Evolutionary conservation across 1,140 invertebrate species (phyloP), one percentile per base, ranked within the genome.

Genomic region (Mizuhopecten yessoensis): DNA sequence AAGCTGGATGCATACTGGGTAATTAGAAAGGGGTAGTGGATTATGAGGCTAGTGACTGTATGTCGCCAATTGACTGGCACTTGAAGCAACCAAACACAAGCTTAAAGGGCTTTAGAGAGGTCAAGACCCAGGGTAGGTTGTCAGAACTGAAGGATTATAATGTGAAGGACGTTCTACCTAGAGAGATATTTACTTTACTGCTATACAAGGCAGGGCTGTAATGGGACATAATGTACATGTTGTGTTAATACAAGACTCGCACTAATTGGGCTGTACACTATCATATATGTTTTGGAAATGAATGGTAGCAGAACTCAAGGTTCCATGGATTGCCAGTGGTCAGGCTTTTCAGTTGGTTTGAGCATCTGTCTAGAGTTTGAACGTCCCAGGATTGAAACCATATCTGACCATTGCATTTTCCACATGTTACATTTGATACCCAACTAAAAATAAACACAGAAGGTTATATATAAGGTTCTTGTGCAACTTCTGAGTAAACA

Each of bases 101-200:
- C 57, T 75, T 75, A 17, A 45, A 75, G 57, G 57, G 57, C 9
- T 75, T 75, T 75, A 75, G 23, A 9, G 57, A 75, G 57, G 57
- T 75, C 57, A 45, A 45, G 42, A 45, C 42, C n/a, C 57, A 75
- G 57, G n/a, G 57, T n/a, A 75, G 57, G 57, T 75, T 75, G 57
- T 75, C 57, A 75, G 57, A 75, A 75, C 29, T 23, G 57, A 75
- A 75, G 20, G 57, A 75, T 75, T 75, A 75, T 29, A 3, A 75
- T 75, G 57, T 75, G 57, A 75, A 75, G 57, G 57, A 3, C n/a
- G 29, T 75, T 45, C 42, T 45, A 1, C 42, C 42, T 75, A n/a
- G 23, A 29, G n/a, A 75, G n/a, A 75, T 75, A n/a, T 75, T 75
- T 75, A n/a, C n/a, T 75, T 75, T 75, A 75, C 57, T 17, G 57